phyloP scores from a whole-genome alignment of 2,797 vertebrate genomes.

The Myotis pilosus region DNA sequence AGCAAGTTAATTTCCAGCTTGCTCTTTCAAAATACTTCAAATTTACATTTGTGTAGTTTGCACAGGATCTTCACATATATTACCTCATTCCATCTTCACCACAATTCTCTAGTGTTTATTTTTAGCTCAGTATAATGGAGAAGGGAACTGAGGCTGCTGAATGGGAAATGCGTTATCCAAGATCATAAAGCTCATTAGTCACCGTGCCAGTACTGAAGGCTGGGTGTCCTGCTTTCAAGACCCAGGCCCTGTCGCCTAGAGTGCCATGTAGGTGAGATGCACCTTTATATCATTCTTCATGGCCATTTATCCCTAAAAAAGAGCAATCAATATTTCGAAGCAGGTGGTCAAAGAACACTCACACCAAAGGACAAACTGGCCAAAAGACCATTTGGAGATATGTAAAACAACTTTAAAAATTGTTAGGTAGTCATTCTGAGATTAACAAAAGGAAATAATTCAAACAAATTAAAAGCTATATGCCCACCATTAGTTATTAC shows the following conservation, averaged over 20 bases:
- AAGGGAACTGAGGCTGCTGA: not conserved
- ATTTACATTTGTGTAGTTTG: not conserved
- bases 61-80: not conserved
- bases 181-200: not conserved
- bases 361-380: not conserved
- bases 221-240: not conserved
- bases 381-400: not conserved
- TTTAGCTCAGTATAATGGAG: not conserved
- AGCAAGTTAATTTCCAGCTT: not conserved
- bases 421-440: not conserved
- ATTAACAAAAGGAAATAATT: conserved; percentile 23
- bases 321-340: not conserved
- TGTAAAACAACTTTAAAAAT: conserved; percentile 6
- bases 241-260: not conserved
- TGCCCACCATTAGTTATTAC: not conserved
- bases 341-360: not conserved
- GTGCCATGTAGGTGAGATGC: not conserved
- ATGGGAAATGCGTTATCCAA: not conserved
- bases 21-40: not conserved
- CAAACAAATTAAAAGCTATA: conserved; percentile 21
- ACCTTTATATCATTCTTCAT: not conserved
- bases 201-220: not conserved
- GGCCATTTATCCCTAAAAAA: not conserved
- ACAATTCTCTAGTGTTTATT: not conserved
- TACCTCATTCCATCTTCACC: not conserved